These are phyloP conservation scores for Lytechinus variegatus DNA, from an alignment of 35 echinoderm and acorn worm species.

Conservation along the genomic window DNA sequence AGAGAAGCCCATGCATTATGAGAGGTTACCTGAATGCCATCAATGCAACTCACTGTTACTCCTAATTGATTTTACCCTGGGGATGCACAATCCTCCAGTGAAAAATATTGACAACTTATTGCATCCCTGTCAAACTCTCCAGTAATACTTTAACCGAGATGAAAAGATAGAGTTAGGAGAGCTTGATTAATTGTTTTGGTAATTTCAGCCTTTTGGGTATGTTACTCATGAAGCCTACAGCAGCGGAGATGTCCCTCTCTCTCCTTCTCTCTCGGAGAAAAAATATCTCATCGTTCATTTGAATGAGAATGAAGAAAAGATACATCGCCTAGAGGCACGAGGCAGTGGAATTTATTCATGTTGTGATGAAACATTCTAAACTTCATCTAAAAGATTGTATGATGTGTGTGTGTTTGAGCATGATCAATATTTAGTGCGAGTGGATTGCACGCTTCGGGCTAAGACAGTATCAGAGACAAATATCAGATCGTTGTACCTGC, in stretches of 20 bases:
- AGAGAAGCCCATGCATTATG: too few species aligned
- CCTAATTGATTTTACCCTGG: not conserved
- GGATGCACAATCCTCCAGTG: not conserved
- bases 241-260: not conserved
- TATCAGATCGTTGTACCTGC: not conserved
- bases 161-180: not conserved
- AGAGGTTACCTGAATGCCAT: not conserved
- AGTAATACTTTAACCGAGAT: not conserved
- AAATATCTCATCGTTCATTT: not conserved
- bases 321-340: not conserved
- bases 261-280: not conserved
- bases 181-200: conserved; percentile 7
- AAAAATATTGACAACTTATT: not conserved
- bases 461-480: not conserved
- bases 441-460: not conserved
- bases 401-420: not conserved
- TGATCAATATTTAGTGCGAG: conserved; percentile 4
- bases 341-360: not conserved
- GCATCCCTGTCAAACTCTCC: not conserved
- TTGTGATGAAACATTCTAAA: not conserved
- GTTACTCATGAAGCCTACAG: not conserved
- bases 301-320: not conserved
- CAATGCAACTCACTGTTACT: not conserved
- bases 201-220: not conserved
- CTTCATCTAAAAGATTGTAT: not conserved